Evolutionary conservation across 2,888 invertebrate species (phyloP), one percentile per base, ranked within the genome.

Genomic region (Drosophila longiperda): DNA sequence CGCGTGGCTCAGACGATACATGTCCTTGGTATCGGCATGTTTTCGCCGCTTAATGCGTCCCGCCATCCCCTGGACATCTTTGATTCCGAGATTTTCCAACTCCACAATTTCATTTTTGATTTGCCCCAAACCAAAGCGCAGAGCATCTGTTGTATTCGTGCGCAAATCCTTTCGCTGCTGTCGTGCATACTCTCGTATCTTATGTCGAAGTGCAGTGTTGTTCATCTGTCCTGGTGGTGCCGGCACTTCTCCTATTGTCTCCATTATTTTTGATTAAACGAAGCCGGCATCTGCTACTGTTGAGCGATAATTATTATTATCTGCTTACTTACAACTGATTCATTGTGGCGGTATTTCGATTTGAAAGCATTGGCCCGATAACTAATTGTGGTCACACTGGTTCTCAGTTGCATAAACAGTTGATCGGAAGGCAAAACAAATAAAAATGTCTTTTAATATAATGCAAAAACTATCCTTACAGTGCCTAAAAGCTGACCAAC

Each of bases 111-210:
- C 80, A 4, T 80, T 66, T 52, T 87, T 83, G 12, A 93, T 91
- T 68, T 93, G 92, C 0, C 92, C 92, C 52, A 93, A 69, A 0
- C 91, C 92, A 33, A 92, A 89, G 3, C 93, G 91, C 3, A 92
- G 40, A 0, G 91, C 80, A 80, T 93, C 93, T 5, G 66, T 81
- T 23, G 79, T 78, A 26, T 75, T 53, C 3, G 78, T 85, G 0
- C 92, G 90, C 7, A 87, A 67, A 17, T 78, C 67, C n/a, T 89
- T 83, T 0, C 93, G 86, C 3, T 87, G 79, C 3, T 82, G 58
- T 15, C 80, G 83, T 0, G 88, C 87, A 74, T 89, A 90, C 36
- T 78, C 82, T 0, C 92, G 89, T 36, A 91, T 87, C 69, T 90
- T 92, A 9, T 82, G 85, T 1, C 91, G 90, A 1, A 91, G 59